phyloP scores from a whole-genome alignment of 2,888 invertebrate species.

The Atrina japonica region DNA sequence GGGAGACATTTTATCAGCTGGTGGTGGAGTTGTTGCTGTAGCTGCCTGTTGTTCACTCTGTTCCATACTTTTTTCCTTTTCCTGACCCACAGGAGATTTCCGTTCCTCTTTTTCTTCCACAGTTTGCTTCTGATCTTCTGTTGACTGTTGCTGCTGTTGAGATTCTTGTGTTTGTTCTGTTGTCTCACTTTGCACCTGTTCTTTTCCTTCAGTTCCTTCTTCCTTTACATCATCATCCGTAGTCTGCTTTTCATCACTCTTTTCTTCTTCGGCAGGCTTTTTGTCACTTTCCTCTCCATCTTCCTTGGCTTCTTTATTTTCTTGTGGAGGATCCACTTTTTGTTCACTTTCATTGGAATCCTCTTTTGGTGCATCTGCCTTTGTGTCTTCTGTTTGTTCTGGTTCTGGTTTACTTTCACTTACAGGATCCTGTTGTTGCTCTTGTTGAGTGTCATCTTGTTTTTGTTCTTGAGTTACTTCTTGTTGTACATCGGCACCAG shows the following conservation, averaged over 20 bases:
- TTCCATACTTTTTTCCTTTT: conserved; percentile 13
- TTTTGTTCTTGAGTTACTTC: conserved; percentile 4
- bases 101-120: conserved; percentile 21
- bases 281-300: conserved; percentile 10
- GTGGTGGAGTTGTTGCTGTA: conserved; percentile 40
- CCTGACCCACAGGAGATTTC: conserved; percentile 3
- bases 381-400: conserved; percentile 12
- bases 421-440: conserved; percentile 33
- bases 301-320: conserved; percentile 20
- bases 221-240: conserved; percentile 25
- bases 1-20: conserved; percentile 44
- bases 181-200: conserved; percentile 24
- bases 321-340: conserved; percentile 24
- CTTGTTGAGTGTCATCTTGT: conserved; percentile 15
- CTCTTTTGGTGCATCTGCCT: conserved; percentile 16
- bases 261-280: neutral
- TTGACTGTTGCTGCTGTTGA: conserved; percentile 20
- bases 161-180: conserved; percentile 27
- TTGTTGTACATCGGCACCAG: conserved; percentile 29
- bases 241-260: neutral
- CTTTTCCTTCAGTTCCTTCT: conserved; percentile 25
- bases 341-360: conserved; percentile 26
- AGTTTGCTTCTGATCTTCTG: conserved; percentile 18
- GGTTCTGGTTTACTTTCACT: neutral
- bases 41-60: conserved; percentile 25